Evolutionary conservation across 64 coral and sea anemone species (phyloP), one percentile per base, ranked within the genome.

Genomic region (Actinia tenebrosa): DNA sequence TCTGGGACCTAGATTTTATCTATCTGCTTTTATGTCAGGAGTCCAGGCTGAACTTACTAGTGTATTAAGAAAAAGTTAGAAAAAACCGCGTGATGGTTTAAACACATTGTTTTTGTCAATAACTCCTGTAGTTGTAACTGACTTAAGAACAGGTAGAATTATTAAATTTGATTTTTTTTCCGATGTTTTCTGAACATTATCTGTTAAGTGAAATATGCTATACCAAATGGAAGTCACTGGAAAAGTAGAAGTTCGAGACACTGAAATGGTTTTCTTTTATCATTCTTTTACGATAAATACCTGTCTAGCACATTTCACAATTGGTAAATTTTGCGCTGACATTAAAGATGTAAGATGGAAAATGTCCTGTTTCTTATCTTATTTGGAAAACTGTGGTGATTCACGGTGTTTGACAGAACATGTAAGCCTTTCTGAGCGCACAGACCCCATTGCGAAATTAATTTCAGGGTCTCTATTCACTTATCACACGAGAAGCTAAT

Each of bases 331-430:
- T 66, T 66, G 9, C 22, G 63, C 19, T 9, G 63, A 19, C 63
- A 66, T 66, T 19, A 13, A 22, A 66, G 22, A 66, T 66, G 11
- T 66, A 66, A 66, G 60, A 69, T 47, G 23, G 23, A 86, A 86
- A 9, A 86, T 86, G 84, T 68, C 60, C 13, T 86, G 84, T 69
- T 86, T 86, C 50, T 19, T 86, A 43, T 69, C 17, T 37, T 44
- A 46, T 46, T 86, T 44, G 16, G 61, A 68, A 22, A 66, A 86
- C 23, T 86, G 84, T 68, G 84, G 84, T 11, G 37, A 68, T 68
- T 86, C 60, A 63, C 25, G 84, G 64, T 62, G 58, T 46, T 45
- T 71, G 26, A 44, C 84, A 69, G 84, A 46, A 44, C 59, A 44
- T 86, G 59, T 71, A 71, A 15, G 26, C 9, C 84, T 86, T 45